Evolutionary conservation across 2,888 invertebrate genomes (phyloP).

Genomic region (Galerucella nymphaeae): DNA sequence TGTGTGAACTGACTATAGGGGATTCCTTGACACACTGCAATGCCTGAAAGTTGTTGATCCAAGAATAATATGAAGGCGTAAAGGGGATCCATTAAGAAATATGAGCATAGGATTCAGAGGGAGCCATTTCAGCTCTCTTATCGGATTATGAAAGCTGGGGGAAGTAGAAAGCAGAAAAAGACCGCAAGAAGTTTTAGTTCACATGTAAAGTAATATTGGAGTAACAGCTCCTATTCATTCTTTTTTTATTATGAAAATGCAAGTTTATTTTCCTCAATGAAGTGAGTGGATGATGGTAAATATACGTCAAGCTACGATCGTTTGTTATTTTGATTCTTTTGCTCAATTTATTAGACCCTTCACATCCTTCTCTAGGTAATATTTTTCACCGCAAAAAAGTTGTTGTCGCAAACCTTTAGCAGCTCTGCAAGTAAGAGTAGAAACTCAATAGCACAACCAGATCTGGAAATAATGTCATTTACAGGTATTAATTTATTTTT

Average conservation of each 20-base stretch:
- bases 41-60: constrained; percentile 45
- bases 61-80: constrained; percentile 39
- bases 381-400: too few species aligned
- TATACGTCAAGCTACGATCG: background rate
- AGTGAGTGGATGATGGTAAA: background rate
- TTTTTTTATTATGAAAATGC: background rate
- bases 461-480: too few species aligned
- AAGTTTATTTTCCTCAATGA: background rate
- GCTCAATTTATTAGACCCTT: too few species aligned
- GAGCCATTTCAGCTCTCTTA: constrained; percentile 4
- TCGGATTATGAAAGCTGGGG: constrained; percentile 13
- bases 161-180: constrained; percentile 14
- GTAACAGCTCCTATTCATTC: background rate
- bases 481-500: too few species aligned
- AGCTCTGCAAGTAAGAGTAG: too few species aligned
- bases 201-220: background rate
- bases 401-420: too few species aligned
- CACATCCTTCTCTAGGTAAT: too few species aligned
- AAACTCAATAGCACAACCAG: too few species aligned
- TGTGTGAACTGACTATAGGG: constrained; percentile 43
- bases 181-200: background rate
- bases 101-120: background rate
- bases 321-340: background rate
- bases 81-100: constrained; percentile 29
- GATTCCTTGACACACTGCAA: constrained; percentile 31